Base-by-base conservation (phyloP, 2,888 invertebrate species). In the Thalpophila matura region DNA sequence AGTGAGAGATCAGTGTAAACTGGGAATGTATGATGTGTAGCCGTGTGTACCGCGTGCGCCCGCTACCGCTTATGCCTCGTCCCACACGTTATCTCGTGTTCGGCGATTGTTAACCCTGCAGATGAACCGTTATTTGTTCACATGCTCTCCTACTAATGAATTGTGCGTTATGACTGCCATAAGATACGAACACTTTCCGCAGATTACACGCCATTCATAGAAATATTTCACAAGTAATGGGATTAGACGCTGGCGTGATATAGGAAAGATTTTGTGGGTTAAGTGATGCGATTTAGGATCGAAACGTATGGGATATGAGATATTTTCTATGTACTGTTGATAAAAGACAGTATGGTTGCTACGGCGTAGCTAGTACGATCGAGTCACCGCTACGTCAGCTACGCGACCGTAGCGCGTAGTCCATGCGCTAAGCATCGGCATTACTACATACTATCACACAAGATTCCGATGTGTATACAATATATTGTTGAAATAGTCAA, bases 51-150 rank as follows among this genome's bases (percentile, higher is more conserved):
- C n/a, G n/a, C n/a, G n/a, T n/a, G n/a, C n/a, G 14, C 14, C 55
- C 67, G 65, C 68, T 20, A 5, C 33, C 27, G 27, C 61, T 38
- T n/a, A 29, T 47, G 12, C 1, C 51, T 55, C 7, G 42, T 12
- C 0, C 50, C 72, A 31, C 27, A n/a, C 47, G 18, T 26, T 47
- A 18, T 68, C 69, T 66, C 80, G 77, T 82, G 81, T 68, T 63
- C 46, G 33, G 50, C 69, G 62, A 74, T 59, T 72, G 77, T 78
- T 79, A 79, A 62, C 61, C 58, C 62, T 68, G 47, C 58, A 77
- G 76, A 81, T 74, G 77, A 66, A 79, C 79, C 77, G 79, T 79
- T 86, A 81, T 83, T 84, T 79, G 84, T 80, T 80, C 78, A 56
- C 69, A 74, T 76, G 75, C 66, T 79, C 74, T 65, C 54, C 67